These are phyloP conservation scores for Drosophila paramelanica DNA, from an alignment of 2,888 invertebrate genomes.

Conservation along the genomic window DNA sequence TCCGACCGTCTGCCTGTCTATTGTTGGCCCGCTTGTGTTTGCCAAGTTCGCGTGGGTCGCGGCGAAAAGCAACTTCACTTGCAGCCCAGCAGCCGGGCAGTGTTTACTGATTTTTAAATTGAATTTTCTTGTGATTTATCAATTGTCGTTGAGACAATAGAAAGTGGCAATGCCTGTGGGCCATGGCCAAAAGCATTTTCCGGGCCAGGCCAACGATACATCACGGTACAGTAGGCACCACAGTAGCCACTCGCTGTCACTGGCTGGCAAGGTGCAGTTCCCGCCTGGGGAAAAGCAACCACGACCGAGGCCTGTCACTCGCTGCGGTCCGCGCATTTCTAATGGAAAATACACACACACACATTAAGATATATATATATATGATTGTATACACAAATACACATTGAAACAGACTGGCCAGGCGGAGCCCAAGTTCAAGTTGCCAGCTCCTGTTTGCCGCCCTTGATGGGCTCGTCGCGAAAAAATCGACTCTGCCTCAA, in stretches of 20 bases:
- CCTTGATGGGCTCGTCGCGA: slow-evolving; percentile 33
- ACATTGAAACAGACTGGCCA: slow-evolving; percentile 6
- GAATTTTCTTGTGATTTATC: slow-evolving; percentile 72
- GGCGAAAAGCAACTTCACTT: slow-evolving; percentile 16
- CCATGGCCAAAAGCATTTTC: slow-evolving; percentile 27
- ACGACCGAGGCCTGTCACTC: slow-evolving; percentile 45
- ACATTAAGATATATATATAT: neutral
- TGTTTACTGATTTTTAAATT: slow-evolving; percentile 62
- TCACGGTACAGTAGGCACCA: slow-evolving; percentile 59
- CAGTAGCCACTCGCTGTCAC: slow-evolving; percentile 9
- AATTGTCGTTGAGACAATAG: slow-evolving; percentile 62
- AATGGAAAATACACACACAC: slow-evolving; percentile 46
- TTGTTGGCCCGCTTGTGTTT: slow-evolving; percentile 4
- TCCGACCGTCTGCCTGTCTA: slow-evolving; percentile 7
- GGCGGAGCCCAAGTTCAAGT: slow-evolving; percentile 52
- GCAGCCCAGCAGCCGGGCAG: slow-evolving; percentile 9
- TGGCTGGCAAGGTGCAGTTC: slow-evolving; percentile 49
- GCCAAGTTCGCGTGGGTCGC: slow-evolving; percentile 29
- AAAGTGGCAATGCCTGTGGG: slow-evolving; percentile 59
- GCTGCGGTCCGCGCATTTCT: slow-evolving; percentile 77
- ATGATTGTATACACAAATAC: neutral
- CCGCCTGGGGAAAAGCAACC: slow-evolving; percentile 50
- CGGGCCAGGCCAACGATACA: slow-evolving; percentile 12
- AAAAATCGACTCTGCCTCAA: slow-evolving; percentile 65
- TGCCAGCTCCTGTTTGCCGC: slow-evolving; percentile 49